These are phyloP conservation scores for Mantis religiosa DNA, from an alignment of 2,888 invertebrate species.

Conservation along the genomic window DNA sequence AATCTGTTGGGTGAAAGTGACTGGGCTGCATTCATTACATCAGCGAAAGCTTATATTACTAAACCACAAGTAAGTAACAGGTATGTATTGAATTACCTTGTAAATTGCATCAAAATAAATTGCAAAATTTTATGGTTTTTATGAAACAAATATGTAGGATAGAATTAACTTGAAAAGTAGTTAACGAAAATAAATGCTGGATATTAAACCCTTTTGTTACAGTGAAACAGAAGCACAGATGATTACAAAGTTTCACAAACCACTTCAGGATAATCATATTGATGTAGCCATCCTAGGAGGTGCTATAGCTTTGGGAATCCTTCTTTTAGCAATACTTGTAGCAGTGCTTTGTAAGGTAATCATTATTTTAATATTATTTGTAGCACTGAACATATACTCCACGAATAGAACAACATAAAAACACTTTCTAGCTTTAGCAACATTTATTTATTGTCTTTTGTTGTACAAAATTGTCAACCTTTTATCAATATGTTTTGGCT, in stretches of 20 bases:
- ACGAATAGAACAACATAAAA: too few relatives aligned
- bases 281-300: neutral
- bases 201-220: neutral
- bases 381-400: too few relatives aligned
- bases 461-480: too few relatives aligned
- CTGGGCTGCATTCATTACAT: neutral
- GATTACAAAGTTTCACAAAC: neutral
- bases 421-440: too few relatives aligned
- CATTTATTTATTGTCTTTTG: too few relatives aligned
- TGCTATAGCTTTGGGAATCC: neutral
- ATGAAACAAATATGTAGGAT: neutral
- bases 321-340: neutral
- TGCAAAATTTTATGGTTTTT: neutral
- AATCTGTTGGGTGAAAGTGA: neutral
- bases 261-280: neutral
- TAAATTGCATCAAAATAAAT: neutral
- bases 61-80: neutral
- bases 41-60: neutral
- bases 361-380: neutral
- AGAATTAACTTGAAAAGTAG: too few relatives aligned
- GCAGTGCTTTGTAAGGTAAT: neutral
- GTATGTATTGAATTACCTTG: neutral
- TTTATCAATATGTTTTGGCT: too few relatives aligned
- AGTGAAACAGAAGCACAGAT: neutral
- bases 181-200: too few relatives aligned